These are phyloP conservation scores for Oithona nana DNA, from an alignment of 2,888 invertebrate genomes.

Conservation along the genomic window DNA sequence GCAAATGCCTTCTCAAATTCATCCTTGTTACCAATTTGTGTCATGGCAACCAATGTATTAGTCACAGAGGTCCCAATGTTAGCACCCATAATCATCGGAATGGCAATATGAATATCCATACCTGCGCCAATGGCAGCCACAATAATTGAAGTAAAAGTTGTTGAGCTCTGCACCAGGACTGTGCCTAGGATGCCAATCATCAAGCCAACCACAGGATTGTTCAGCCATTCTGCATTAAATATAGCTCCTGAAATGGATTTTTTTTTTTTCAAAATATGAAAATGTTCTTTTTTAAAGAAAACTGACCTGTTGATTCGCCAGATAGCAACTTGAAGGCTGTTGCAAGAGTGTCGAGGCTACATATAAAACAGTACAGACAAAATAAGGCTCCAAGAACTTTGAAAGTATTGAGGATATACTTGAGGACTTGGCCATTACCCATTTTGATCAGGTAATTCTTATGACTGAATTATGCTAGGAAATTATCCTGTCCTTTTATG, in stretches of 20 bases:
- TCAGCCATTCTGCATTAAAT: slow-evolving; percentile 23
- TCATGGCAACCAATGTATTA: slow-evolving; percentile 34
- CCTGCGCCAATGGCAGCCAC: slow-evolving; percentile 29
- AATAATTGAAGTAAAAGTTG: slow-evolving; percentile 33
- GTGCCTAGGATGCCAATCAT: slow-evolving; percentile 38
- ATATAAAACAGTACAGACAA: background rate
- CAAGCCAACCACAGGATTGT: slow-evolving; percentile 34
- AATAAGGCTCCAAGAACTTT: no score
- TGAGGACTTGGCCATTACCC: no score
- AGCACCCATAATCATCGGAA: slow-evolving; percentile 37
- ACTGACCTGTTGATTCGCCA: background rate
- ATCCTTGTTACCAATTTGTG: slow-evolving; percentile 25
- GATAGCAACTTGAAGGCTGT: background rate
- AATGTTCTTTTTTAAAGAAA: background rate
- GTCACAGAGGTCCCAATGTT: slow-evolving; percentile 38
- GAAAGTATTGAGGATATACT: no score
- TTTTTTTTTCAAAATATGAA: background rate
- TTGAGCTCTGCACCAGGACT: slow-evolving; percentile 34
- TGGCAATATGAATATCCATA: slow-evolving; percentile 25
- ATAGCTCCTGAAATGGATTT: slow-evolving; percentile 1
- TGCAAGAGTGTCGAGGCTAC: background rate
- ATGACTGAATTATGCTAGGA: no score
- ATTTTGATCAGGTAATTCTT: no score
- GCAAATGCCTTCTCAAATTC: slow-evolving; percentile 35
- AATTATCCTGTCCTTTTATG: no score